Percentiles rank a stretch among this genome's conserved stretches.
Evolutionary conservation across 2,797 vertebrate species (phyloP).

Genomic region (Meda fulgida): DNA sequence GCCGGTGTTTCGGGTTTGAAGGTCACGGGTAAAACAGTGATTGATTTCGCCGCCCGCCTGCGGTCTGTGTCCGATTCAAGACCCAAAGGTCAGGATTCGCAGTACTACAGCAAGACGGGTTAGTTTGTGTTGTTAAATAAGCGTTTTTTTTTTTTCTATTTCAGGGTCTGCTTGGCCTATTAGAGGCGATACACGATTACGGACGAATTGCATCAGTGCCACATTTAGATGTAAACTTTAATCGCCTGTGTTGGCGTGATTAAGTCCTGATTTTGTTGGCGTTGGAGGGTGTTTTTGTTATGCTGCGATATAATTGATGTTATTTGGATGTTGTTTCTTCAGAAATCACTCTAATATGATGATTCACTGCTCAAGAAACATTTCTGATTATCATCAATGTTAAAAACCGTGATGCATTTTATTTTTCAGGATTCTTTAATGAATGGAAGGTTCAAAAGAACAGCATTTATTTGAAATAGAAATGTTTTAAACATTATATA

Average conservation of each 20-base stretch:
- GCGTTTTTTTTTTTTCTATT: not conserved
- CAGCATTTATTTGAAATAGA: not conserved
- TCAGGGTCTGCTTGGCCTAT: not conserved
- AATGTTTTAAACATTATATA: not conserved
- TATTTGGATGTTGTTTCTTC: no score
- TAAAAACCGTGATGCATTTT: not conserved
- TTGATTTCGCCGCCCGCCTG: not conserved
- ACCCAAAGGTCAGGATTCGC: constrained; percentile 40
- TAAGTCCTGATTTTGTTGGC: not conserved
- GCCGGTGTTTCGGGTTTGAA: not conserved
- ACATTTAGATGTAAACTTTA: not conserved
- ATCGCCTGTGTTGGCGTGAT: not conserved
- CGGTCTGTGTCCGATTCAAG: not conserved
- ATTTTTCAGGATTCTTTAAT: not conserved
- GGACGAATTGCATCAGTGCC: not conserved
- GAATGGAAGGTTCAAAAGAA: not conserved
- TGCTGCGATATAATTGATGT: no score
- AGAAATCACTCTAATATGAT: no score
- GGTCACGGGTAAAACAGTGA: constrained; percentile 8
- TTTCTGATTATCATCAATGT: not conserved
- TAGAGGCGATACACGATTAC: not conserved
- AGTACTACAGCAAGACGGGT: not conserved
- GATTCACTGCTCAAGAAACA: not conserved
- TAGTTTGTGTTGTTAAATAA: constrained; percentile 1
- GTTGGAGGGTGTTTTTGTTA: not conserved